Base-by-base conservation (phyloP, 35 echinoderm and acorn worm genomes). In the Hemicentrotus pulcherrimus region DNA sequence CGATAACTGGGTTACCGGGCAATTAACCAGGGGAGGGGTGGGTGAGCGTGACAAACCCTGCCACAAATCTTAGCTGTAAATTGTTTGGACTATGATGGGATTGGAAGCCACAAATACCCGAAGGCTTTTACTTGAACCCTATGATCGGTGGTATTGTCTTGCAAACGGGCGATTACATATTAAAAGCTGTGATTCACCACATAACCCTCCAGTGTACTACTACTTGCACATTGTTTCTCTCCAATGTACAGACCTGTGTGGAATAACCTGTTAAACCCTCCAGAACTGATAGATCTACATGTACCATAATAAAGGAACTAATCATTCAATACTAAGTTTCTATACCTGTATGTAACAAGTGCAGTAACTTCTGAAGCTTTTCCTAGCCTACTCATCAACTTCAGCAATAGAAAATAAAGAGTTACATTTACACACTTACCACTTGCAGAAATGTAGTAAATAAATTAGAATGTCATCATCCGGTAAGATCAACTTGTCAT, bases 61-160 rank as follows among this genome's bases (percentile, higher is more conserved):
- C 32, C 46, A 93, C 91, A 32, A 58, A 93, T 18, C 91, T 47
- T 31, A 19, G 91, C 48, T 31, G 91, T 55, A 93, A 93, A 55
- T 58, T 93, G 91, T 93, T 93, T 93, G 50, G n/a, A 93, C 31
- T 93, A 31, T 93, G 91, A 93, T 93, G 91, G 91, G 91, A 93
- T 50, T 47, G 48, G 91, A 93, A 31, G 48, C 91, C 46, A 31
- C n/a, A 93, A 47, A 93, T 58, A 93, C 47, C 91, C 30, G 13
- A 8, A 93, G 91, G 91, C 32, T 31, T 58, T 58, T 18, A 93
- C 46, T 48, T 93, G 14, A 90, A 90, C 88, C 91, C 46, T 31
- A 58, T 58, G 91, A 90, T 58, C n/a, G 32, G 48, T 31, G 46
- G 28, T 47, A 93, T 93, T 93, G 91, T 93, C 91, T 93, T 31